A percentile compares a stretch with the other conserved stretches of the same genome.
These are phyloP conservation scores for Drosophila hamatofila DNA, from an alignment of 2,888 invertebrate species.

Conservation along the genomic window DNA sequence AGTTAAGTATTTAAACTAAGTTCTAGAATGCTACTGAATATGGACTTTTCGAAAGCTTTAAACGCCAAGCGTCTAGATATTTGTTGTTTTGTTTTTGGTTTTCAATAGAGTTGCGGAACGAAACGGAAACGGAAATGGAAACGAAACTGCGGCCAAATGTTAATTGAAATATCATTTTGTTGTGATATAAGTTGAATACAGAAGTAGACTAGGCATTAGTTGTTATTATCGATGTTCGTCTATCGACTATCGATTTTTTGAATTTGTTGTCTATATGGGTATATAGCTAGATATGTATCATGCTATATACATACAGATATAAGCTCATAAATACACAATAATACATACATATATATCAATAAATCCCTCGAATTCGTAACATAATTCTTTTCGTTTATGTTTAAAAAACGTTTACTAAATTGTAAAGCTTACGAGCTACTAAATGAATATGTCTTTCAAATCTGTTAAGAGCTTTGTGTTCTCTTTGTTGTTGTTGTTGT, in stretches of 20 bases:
- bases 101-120: conserved; percentile 4
- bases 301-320: conserved; percentile 58
- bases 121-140: conserved; percentile 13
- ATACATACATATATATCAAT: conserved; percentile 29
- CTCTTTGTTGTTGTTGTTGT: conserved; percentile 10
- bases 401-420: conserved; percentile 54
- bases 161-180: conserved; percentile 17
- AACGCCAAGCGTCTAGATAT: conserved; percentile 16
- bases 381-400: conserved; percentile 24
- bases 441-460: conserved; percentile 77
- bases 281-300: conserved; percentile 62
- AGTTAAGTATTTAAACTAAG: conserved; percentile 51
- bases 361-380: conserved; percentile 46
- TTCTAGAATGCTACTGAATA: conserved; percentile 70
- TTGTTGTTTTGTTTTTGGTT: not conserved
- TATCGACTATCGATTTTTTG: not conserved
- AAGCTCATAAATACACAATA: conserved; percentile 80
- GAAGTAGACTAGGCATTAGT: conserved; percentile 40
- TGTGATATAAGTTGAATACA: conserved; percentile 16
- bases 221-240: not conserved
- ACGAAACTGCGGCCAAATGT: conserved; percentile 30
- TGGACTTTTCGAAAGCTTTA: conserved; percentile 64
- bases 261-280: conserved; percentile 24
- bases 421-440: conserved; percentile 55
- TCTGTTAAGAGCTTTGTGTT: conserved; percentile 24